Conservation (phyloP, 2,797 vertebrate genomes). For the Cryptoprocta ferox region DNA sequence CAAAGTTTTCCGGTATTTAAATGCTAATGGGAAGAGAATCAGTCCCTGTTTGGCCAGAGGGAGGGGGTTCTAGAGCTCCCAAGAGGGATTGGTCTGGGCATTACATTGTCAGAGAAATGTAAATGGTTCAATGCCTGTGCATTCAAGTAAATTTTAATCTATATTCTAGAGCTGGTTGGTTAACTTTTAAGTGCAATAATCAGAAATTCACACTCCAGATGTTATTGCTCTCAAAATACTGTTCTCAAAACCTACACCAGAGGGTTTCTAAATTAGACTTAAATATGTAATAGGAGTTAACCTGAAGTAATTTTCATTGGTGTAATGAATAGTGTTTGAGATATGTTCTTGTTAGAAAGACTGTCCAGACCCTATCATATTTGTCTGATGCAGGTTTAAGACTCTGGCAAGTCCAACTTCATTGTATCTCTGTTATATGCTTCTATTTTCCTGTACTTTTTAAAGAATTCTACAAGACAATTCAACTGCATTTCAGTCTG, state of each 20-base stretch:
- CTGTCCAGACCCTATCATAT: background rate
- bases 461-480: background rate
- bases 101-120: background rate
- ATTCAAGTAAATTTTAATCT: background rate
- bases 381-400: background rate
- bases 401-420: background rate
- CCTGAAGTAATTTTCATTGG: background rate
- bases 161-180: background rate
- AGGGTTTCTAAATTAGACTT: background rate
- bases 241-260: slow-evolving; percentile 8
- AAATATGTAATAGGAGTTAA: background rate
- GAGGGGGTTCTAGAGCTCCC: background rate
- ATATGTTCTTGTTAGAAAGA: background rate
- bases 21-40: background rate
- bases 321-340: background rate
- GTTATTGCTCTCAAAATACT: background rate
- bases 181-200: slow-evolving; percentile 21
- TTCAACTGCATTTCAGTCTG: background rate
- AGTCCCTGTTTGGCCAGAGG: background rate
- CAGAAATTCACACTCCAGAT: background rate
- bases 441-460: background rate
- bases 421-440: background rate
- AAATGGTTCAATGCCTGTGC: background rate
- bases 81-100: background rate
- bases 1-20: background rate